Percentiles rank a stretch among this genome's conserved stretches.
Conservation (phyloP, 2,888 invertebrate genomes). For the Drosophila pegasa region DNA sequence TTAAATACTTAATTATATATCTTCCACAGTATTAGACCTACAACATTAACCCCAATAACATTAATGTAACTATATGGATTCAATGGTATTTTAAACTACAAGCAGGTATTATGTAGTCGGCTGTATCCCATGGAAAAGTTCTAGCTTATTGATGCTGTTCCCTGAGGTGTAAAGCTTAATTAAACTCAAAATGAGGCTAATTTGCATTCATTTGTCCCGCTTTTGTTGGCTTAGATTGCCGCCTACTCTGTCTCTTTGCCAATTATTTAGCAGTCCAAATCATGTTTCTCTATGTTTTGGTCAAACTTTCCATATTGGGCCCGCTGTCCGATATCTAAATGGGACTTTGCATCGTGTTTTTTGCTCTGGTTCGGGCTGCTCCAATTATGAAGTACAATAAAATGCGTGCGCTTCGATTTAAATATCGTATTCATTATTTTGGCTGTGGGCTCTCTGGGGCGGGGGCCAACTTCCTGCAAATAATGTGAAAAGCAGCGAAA, state of each 20-base stretch:
- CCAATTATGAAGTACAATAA: conserved; percentile 41
- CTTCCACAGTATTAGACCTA: too few relatives aligned
- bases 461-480: conserved; percentile 27
- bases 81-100: too few relatives aligned
- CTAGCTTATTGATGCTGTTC: too few relatives aligned
- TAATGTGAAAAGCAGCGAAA: conserved; percentile 21
- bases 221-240: not conserved
- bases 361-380: conserved; percentile 24
- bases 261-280: not conserved
- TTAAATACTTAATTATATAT: too few relatives aligned
- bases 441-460: not conserved
- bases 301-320: conserved; percentile 4
- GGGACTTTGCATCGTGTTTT: not conserved
- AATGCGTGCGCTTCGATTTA: conserved; percentile 2
- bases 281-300: not conserved
- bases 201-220: not conserved
- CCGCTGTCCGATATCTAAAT: conserved; percentile 1
- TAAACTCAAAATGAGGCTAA: not conserved
- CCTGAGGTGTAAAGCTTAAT: not conserved
- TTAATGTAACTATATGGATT: too few relatives aligned
- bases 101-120: too few relatives aligned
- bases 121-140: too few relatives aligned
- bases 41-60: too few relatives aligned
- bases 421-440: conserved; percentile 14
- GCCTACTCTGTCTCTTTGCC: not conserved